Percentiles rank a stretch among this genome's conserved stretches.
Conservation (phyloP, 2,888 invertebrate genomes). For the Sepioteuthis lessoniana region DNA sequence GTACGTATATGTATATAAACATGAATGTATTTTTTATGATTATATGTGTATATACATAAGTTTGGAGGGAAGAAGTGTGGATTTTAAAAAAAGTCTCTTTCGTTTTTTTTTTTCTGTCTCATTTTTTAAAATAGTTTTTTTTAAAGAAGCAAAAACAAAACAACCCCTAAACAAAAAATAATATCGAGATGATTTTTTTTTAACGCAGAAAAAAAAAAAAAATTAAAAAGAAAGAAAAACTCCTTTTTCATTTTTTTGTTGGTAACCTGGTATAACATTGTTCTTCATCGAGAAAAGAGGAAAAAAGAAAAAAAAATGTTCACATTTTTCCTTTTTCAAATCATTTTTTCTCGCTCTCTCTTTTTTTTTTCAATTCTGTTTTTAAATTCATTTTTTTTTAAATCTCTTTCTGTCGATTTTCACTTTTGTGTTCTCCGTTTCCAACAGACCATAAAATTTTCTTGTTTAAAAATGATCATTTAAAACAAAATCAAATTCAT, state of each 20-base stretch:
- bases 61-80: slow-evolving; percentile 6
- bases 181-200: not conserved
- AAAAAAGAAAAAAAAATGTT: not conserved
- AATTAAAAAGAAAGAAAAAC: not conserved
- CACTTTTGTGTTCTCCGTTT: not conserved
- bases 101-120: not conserved
- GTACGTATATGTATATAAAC: not conserved
- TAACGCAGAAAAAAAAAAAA: not conserved
- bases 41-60: not conserved
- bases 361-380: not conserved
- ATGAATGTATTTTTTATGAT: not conserved
- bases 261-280: not conserved
- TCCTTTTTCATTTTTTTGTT: not conserved
- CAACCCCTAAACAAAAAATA: not conserved
- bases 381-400: not conserved
- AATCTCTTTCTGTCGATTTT: not conserved
- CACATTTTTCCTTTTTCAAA: not conserved
- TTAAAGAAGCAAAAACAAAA: not conserved
- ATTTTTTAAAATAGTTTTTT: not conserved
- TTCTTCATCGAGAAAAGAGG: not conserved
- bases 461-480: not conserved
- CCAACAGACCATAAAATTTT: not conserved
- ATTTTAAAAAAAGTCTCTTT: not conserved
- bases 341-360: not conserved
- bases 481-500: not conserved